A percentile compares a stretch with the other conserved stretches of the same genome.
These are phyloP conservation scores for Agriopis aurantiaria DNA, from an alignment of 2,888 invertebrate species.

Conservation along the genomic window DNA sequence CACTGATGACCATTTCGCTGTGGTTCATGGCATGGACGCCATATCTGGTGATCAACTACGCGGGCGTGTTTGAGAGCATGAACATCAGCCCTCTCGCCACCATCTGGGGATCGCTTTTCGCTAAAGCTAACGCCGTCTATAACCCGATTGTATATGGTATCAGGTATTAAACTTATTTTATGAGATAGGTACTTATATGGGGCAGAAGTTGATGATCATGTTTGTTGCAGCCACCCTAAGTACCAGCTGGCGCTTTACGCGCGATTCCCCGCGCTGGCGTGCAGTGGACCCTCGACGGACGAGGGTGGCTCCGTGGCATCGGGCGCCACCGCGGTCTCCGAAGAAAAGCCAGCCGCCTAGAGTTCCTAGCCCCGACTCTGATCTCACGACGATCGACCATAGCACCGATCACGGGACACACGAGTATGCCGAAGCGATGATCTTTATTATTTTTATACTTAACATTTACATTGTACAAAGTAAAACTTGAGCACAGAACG, in stretches of 20 bases:
- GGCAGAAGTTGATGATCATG: background rate
- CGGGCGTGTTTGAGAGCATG: conserved; percentile 91
- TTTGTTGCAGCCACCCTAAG: conserved; percentile 89
- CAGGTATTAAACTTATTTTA: conserved; percentile 83
- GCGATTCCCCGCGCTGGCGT: conserved; percentile 92
- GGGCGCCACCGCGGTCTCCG: conserved; percentile 89
- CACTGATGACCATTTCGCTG: conserved; percentile 94
- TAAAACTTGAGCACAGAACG: conserved; percentile 78
- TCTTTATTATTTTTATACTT: conserved; percentile 83
- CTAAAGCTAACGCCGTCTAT: conserved; percentile 96
- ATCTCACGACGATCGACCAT: conserved; percentile 36
- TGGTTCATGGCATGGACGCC: conserved; percentile 98
- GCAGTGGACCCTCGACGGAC: conserved; percentile 77
- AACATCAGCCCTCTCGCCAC: conserved; percentile 92
- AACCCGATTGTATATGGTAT: conserved; percentile 97
- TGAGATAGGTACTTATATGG: background rate
- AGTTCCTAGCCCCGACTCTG: conserved; percentile 30
- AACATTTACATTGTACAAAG: conserved; percentile 81
- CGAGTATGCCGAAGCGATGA: conserved; percentile 76
- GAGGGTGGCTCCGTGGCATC: conserved; percentile 89
- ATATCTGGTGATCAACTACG: conserved; percentile 93
- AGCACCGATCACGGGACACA: conserved; percentile 58
- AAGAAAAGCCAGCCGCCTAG: conserved; percentile 89
- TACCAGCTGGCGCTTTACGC: conserved; percentile 91
- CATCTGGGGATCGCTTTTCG: conserved; percentile 96